These are phyloP conservation scores for Pachliopta kotzebuea DNA, from an alignment of 2,888 invertebrate genomes.

Conservation along the genomic window DNA sequence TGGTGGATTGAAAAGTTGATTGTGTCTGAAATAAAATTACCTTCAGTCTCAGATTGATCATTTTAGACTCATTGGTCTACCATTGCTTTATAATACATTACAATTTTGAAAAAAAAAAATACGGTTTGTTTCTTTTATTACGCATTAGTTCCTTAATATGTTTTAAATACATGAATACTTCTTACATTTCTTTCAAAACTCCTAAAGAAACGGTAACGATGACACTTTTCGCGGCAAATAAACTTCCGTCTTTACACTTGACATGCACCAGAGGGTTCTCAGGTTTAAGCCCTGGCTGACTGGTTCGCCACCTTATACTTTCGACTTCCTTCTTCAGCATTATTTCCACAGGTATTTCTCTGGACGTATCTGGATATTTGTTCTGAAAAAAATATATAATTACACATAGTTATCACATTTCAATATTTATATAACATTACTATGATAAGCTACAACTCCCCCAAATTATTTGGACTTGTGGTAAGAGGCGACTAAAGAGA, in stretches of 20 bases:
- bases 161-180: too few relatives aligned
- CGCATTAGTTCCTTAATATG: too few relatives aligned
- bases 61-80: not conserved
- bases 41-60: not conserved
- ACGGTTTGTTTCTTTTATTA: too few relatives aligned
- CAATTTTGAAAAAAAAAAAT: not conserved
- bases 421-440: too few relatives aligned
- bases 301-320: constrained; percentile 69
- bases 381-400: constrained; percentile 52
- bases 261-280: constrained; percentile 70
- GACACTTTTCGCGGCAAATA: constrained; percentile 81
- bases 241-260: constrained; percentile 77
- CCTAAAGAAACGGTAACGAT: constrained; percentile 85
- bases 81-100: not conserved
- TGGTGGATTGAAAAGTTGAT: constrained; percentile 79
- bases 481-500: too few relatives aligned
- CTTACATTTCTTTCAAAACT: constrained; percentile 81
- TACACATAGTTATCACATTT: not conserved
- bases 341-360: constrained; percentile 67
- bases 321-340: constrained; percentile 77
- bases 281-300: constrained; percentile 43
- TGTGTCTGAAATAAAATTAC: constrained; percentile 51
- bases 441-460: too few relatives aligned
- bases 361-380: constrained; percentile 66
- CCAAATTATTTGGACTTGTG: too few relatives aligned